phyloP scores from a whole-genome alignment of 2,113 vertebrate species.

The Cinclus mexicanus region DNA sequence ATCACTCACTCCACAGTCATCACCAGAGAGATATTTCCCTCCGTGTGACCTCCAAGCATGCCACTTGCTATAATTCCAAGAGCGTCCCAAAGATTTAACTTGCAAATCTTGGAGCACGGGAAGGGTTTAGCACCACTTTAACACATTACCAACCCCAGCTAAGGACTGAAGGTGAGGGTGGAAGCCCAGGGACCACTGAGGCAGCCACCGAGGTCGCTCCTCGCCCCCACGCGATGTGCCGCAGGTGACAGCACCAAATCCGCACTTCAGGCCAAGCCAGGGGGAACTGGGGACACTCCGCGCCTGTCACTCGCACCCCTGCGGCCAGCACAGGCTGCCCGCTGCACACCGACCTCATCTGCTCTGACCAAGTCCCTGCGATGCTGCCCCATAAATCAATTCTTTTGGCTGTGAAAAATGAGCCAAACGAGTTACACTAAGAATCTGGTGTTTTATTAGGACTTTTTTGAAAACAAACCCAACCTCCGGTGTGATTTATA shows the following conservation, averaged over 20 bases:
- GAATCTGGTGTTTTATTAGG: conserved; percentile 66
- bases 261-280: accelerated
- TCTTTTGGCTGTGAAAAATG: conserved; percentile 64
- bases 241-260: neutral
- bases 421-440: conserved; percentile 63
- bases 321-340: neutral
- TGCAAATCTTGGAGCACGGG: neutral
- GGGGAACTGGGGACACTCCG: neutral
- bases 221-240: neutral
- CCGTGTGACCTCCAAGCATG: accelerated
- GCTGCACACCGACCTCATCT: neutral
- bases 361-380: neutral
- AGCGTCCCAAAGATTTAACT: neutral
- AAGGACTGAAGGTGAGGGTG: neutral
- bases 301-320: neutral
- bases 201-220: neutral
- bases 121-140: neutral
- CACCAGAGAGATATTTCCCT: neutral
- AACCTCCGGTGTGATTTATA: conserved; percentile 59
- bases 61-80: neutral
- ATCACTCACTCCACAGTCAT: neutral
- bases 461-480: conserved; percentile 65
- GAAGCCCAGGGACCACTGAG: neutral
- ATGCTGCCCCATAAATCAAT: conserved; percentile 56
- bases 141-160: neutral